Conservation (phyloP, 2,113 vertebrate species). For the Aythya baeri region DNA sequence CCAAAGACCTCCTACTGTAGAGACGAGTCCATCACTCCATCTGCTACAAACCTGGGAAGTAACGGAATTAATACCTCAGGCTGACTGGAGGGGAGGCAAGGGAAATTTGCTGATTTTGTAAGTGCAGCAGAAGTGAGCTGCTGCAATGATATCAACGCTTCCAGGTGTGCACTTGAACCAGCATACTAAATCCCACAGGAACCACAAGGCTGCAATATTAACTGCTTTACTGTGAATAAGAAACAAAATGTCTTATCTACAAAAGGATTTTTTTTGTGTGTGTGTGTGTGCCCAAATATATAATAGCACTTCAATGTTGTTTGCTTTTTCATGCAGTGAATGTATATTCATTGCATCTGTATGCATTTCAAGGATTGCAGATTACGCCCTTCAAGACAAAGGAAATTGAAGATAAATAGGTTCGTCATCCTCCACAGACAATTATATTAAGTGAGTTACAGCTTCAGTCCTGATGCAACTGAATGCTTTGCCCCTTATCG, state of each 20-base stretch:
- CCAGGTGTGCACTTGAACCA: background rate
- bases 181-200: background rate
- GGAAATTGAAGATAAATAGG: background rate
- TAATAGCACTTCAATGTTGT: background rate
- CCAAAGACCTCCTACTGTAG: background rate
- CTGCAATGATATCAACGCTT: background rate
- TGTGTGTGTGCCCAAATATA: background rate
- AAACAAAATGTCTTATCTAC: background rate
- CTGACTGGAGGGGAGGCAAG: background rate
- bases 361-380: background rate
- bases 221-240: background rate
- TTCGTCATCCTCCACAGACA: background rate
- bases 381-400: background rate
- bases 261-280: background rate
- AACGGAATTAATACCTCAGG: background rate
- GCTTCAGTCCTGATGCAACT: background rate
- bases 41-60: background rate
- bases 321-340: background rate
- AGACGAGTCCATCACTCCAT: too few relatives aligned
- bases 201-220: background rate
- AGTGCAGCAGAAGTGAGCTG: background rate
- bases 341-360: background rate
- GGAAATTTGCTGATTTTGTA: background rate
- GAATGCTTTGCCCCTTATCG: background rate
- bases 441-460: background rate